Base-by-base conservation (phyloP, 2,113 vertebrate species). In the Tachycineta bicolor region DNA sequence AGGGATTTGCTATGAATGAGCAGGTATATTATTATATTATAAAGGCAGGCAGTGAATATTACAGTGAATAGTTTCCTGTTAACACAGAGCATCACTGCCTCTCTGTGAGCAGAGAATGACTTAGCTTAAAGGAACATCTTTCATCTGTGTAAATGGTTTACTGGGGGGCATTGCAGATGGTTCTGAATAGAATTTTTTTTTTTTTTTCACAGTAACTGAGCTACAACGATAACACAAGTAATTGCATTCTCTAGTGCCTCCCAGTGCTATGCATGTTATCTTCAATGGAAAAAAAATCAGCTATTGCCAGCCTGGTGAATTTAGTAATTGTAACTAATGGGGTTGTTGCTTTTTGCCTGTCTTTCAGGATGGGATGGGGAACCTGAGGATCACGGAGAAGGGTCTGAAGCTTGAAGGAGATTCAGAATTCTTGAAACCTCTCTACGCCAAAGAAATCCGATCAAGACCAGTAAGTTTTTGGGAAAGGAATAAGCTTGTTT, bases 391-490 rank as follows among this genome's bases (percentile, higher is more conserved):
- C 97, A 99, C 99, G 10, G 99, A 99, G 89, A 99, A 99, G 85
- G 99, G 99, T 92, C 98, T 99, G 96, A 99, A 98, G 97, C 98
- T 99, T 75, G 99, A 99, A 97, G 99, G 99, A 93, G 98, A 99
- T 97, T 99, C 99, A 5, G 99, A 99, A 98, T 99, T 99, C 97
- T 98, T 99, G 95, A 98, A 99, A 98, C 99, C 99, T 93, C 99
- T 99, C 95, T 99, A 99, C 96, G 99, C 99, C 99, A 99, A 99
- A 99, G 99, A 99, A 99, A 99, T 99, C 97, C 99, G 98, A 86
- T 99, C 99, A 97, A 99, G 98, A 98, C 98, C 98, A 96, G 99
- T 99, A 98, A 99, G 99, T 99, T 91, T 59, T 50, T 41, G 12
- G 46, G 39, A 68, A 78, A 74, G 10, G 34, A 73, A 56, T 63